These are phyloP conservation scores for Eurosta solidaginis DNA, from an alignment of 1,140 invertebrate genomes.

Conservation along the genomic window DNA sequence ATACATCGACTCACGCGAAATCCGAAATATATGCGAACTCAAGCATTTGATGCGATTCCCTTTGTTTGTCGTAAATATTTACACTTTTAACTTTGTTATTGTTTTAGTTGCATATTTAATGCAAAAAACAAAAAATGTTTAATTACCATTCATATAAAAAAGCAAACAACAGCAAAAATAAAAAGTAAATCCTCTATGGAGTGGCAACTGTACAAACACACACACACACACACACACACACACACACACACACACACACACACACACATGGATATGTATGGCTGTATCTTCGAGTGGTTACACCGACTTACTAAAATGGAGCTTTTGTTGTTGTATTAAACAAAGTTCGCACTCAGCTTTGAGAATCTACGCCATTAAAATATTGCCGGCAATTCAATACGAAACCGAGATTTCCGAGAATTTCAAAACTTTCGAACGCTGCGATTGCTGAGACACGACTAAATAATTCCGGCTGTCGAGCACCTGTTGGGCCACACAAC, in stretches of 20 bases:
- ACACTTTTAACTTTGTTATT: neutral
- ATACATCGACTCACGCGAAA: neutral
- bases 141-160: neutral
- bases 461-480: neutral
- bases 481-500: neutral
- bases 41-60: neutral
- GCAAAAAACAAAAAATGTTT: neutral
- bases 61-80: slow-evolving; percentile 2
- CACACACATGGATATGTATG: no score
- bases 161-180: neutral
- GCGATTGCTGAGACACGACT: slow-evolving; percentile 10
- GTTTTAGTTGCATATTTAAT: neutral
- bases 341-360: neutral
- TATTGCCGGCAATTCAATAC: neutral
- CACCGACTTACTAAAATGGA: neutral
- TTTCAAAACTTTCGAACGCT: slow-evolving; percentile 20
- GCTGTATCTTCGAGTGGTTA: neutral
- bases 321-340: no score
- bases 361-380: neutral
- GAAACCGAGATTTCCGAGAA: neutral
- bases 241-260: no score
- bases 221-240: no score
- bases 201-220: neutral
- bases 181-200: neutral
- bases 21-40: neutral